phyloP scores from a whole-genome alignment of 2,888 invertebrate genomes.

The Branchellion lobata region DNA sequence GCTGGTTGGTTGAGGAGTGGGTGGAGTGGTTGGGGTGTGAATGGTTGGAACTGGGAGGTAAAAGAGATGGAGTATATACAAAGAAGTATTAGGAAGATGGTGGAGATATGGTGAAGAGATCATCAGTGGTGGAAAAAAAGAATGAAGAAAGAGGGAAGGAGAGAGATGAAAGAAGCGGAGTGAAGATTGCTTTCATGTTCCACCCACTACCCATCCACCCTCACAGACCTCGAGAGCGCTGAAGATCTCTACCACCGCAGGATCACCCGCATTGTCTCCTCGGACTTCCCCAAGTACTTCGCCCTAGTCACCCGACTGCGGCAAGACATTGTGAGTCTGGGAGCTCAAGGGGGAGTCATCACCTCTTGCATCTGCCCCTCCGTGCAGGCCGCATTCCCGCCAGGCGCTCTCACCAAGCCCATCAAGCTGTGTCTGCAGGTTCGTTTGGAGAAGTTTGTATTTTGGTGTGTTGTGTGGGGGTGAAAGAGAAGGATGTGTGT shows the following conservation, averaged over 20 bases:
- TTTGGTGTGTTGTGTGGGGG: too few relatives aligned
- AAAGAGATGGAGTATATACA: not conserved
- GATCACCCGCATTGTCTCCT: conserved; percentile 91
- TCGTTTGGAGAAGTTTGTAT: conserved; percentile 80
- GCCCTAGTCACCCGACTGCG: conserved; percentile 76
- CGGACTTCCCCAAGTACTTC: conserved; percentile 98
- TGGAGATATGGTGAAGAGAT: too few relatives aligned
- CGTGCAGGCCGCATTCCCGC: conserved; percentile 98
- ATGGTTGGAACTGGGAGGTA: not conserved
- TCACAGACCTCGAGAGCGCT: conserved; percentile 66
- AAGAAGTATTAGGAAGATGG: too few relatives aligned
- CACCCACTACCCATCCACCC: not conserved
- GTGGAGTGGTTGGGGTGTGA: not conserved
- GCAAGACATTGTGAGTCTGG: conserved; percentile 96
- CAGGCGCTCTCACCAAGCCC: conserved; percentile 97
- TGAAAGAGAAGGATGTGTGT: too few relatives aligned
- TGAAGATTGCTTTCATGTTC: not conserved
- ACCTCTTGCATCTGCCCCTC: conserved; percentile 97
- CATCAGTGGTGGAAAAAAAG: too few relatives aligned
- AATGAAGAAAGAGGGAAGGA: too few relatives aligned
- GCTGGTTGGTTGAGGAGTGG: conserved; percentile 25
- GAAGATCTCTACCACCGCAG: conserved; percentile 82
- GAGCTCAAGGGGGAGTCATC: conserved; percentile 98
- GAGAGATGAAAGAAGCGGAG: not conserved
- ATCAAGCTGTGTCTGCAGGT: conserved; percentile 99